These are phyloP conservation scores for crab-eating macaque (Macaca fascicularis) DNA, from an alignment of 2,113 vertebrate species.

Conservation along the genomic window DNA sequence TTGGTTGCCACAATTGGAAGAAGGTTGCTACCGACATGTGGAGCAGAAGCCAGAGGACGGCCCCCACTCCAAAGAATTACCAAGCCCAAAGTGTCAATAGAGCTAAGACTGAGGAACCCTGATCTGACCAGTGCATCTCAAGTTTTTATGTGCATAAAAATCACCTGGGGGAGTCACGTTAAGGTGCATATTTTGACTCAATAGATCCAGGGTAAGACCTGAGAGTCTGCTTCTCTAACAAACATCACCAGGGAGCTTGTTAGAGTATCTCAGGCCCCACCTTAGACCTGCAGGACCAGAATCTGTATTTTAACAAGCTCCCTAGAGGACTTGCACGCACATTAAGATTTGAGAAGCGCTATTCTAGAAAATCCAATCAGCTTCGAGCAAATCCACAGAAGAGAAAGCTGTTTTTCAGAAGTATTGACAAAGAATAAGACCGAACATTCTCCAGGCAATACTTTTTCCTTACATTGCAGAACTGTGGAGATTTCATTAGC, in stretches of 20 bases:
- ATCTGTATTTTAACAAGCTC: background rate
- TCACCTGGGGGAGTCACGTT: background rate
- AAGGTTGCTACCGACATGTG: background rate
- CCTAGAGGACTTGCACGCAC: no score
- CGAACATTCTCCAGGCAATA: background rate
- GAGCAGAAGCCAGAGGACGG: background rate
- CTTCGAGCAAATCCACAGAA: background rate
- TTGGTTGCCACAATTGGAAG: background rate
- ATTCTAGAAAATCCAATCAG: background rate
- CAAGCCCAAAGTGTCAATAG: background rate
- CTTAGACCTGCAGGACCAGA: background rate
- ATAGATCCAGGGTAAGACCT: background rate
- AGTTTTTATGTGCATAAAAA: background rate
- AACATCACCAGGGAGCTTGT: background rate
- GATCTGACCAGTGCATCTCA: background rate
- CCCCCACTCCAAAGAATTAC: background rate
- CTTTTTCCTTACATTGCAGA: background rate
- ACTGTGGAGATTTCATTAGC: background rate
- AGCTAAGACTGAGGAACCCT: background rate
- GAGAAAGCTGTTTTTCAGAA: conserved; percentile 9
- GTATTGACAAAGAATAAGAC: background rate
- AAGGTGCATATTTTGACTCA: background rate
- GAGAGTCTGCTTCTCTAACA: background rate
- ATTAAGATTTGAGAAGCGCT: background rate
- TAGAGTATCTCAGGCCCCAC: background rate